Evolutionary conservation across 1,140 invertebrate species (phyloP).

Genomic region (Cecropterus lyciades): DNA sequence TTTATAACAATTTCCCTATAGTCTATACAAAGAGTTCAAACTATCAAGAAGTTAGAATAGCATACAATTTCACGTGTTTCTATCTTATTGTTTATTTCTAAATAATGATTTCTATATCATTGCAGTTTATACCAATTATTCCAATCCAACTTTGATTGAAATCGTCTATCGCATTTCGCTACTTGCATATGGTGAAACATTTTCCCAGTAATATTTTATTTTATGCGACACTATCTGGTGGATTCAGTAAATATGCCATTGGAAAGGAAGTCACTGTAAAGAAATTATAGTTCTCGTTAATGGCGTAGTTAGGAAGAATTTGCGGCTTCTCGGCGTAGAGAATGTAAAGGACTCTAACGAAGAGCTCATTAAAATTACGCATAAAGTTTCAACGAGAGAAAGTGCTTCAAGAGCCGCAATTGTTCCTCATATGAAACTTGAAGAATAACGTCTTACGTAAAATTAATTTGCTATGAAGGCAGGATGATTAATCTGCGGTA

Average conservation of each 20-base stretch:
- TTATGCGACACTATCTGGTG: background rate
- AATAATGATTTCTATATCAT: no score
- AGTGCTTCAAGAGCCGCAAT: background rate
- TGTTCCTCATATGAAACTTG: constrained; percentile 8
- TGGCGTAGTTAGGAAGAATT: background rate
- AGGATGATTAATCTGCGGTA: constrained; percentile 12
- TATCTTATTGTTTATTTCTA: no score
- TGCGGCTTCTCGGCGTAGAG: background rate
- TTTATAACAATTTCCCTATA: no score
- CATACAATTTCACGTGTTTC: no score
- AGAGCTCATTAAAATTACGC: constrained; percentile 9
- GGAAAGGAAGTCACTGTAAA: constrained; percentile 1
- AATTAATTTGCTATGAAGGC: constrained; percentile 9
- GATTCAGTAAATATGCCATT: background rate
- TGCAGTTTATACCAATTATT: no score
- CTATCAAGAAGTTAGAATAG: no score
- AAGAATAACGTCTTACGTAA: constrained; percentile 13
- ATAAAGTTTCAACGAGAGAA: constrained; percentile 11
- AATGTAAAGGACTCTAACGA: constrained; percentile 1
- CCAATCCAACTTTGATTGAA: no score
- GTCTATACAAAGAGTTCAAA: no score
- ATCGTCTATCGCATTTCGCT: background rate
- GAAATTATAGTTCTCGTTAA: background rate
- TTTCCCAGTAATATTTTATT: background rate
- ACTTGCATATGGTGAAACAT: background rate